A percentile compares a stretch with the other conserved stretches of the same genome.
These are phyloP conservation scores for Tiphia femorata DNA, from an alignment of 2,888 invertebrate genomes.

Conservation along the genomic window DNA sequence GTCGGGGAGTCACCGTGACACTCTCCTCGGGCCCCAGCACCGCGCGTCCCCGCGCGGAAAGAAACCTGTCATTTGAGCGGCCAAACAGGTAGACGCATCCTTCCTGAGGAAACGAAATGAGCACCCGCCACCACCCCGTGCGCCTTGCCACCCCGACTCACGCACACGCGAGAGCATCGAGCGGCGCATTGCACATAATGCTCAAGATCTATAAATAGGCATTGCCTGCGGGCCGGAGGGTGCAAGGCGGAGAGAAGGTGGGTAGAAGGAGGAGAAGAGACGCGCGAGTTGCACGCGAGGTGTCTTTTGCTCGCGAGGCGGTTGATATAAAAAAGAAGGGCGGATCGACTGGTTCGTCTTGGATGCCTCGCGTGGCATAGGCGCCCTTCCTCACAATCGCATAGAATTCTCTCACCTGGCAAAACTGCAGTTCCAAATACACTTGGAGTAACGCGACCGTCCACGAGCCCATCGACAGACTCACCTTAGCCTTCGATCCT, in stretches of 20 bases:
- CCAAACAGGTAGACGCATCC: slow-evolving; percentile 9
- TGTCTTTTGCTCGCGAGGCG: slow-evolving; percentile 30
- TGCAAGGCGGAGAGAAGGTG: slow-evolving; percentile 1
- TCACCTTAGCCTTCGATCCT: too few species aligned
- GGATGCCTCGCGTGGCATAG: slow-evolving; percentile 47
- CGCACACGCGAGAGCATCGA: slow-evolving; percentile 23
- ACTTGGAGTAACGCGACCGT: too few species aligned
- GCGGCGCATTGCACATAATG: slow-evolving; percentile 49
- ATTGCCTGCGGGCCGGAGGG: slow-evolving; percentile 30
- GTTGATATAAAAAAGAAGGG: slow-evolving; percentile 34
- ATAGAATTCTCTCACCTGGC: too few species aligned
- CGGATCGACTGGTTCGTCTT: slow-evolving; percentile 50
- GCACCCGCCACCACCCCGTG: slow-evolving; percentile 25
- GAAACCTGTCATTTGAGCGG: background rate
- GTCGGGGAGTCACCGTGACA: too few species aligned
- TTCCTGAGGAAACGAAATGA: slow-evolving; percentile 27
- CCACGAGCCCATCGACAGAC: too few species aligned
- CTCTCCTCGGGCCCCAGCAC: too few species aligned
- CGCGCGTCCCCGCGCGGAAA: background rate
- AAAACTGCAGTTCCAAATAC: too few species aligned
- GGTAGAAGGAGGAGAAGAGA: slow-evolving; percentile 19
- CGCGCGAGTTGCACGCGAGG: slow-evolving; percentile 45
- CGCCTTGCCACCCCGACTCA: slow-evolving; percentile 16
- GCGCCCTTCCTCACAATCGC: slow-evolving; percentile 27
- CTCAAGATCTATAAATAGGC: slow-evolving; percentile 49